phyloP scores from a whole-genome alignment of 1,140 invertebrate species.

The Euura saliciscinereae region DNA sequence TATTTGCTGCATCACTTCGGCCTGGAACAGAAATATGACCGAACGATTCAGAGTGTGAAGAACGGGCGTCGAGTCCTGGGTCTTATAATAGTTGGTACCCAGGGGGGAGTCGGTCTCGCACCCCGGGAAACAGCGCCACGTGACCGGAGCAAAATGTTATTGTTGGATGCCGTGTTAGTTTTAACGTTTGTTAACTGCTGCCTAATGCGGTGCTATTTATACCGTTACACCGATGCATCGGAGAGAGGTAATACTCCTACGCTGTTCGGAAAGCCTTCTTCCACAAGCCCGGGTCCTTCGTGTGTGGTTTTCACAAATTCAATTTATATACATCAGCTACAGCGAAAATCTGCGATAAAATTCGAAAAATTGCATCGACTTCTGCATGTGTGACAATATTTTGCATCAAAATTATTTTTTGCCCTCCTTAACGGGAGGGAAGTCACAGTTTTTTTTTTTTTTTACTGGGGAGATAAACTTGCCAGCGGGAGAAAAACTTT shows the following conservation, averaged over 20 bases:
- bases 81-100: conserved; percentile 47
- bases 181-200: conserved; percentile 55
- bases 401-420: too few species aligned
- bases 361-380: not conserved
- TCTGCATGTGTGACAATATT: not conserved
- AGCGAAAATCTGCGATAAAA: too few species aligned
- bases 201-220: conserved; percentile 48
- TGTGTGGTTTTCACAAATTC: too few species aligned
- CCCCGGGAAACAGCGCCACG: conserved; percentile 43
- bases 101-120: not conserved
- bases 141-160: conserved; percentile 55
- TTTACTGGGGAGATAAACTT: too few species aligned
- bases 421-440: too few species aligned
- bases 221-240: conserved; percentile 17
- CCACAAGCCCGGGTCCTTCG: too few species aligned
- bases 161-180: conserved; percentile 53
- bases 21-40: conserved; percentile 40
- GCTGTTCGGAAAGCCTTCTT: too few species aligned
- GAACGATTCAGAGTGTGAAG: not conserved
- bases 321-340: too few species aligned
- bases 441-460: too few species aligned
- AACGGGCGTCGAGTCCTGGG: conserved; percentile 16
- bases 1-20: conserved; percentile 44
- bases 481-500: too few species aligned
- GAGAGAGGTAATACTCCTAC: not conserved